Evolutionary conservation across 2,113 vertebrate genomes (phyloP).

Genomic region (Chloropsis cyanopogon): DNA sequence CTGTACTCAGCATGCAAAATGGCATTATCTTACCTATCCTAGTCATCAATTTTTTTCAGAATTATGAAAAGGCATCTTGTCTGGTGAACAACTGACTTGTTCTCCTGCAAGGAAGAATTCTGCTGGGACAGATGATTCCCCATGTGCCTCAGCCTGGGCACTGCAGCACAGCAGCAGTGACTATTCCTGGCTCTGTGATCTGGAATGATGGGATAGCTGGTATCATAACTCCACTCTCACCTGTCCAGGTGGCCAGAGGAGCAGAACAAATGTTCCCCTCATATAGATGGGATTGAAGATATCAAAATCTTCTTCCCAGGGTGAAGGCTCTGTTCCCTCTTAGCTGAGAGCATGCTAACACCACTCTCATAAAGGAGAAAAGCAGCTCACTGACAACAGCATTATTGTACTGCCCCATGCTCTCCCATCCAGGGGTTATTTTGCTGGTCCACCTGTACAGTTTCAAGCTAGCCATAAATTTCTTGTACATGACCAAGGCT

Average conservation of each 20-base stretch:
- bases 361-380: not conserved
- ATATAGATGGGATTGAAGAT: not conserved
- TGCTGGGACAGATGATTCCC: not conserved
- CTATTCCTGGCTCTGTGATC: not conserved
- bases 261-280: not conserved
- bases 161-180: not conserved
- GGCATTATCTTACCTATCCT: not conserved
- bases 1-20: not conserved
- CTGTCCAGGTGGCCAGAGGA: fast-evolving
- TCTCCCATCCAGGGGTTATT: not conserved
- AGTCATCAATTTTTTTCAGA: not conserved
- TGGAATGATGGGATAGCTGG: not conserved
- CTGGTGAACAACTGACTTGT: not conserved
- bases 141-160: not conserved
- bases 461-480: not conserved
- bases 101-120: not conserved
- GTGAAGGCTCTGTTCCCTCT: not conserved
- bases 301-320: not conserved
- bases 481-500: not conserved
- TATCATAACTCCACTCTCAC: not conserved
- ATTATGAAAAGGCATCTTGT: not conserved
- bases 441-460: not conserved
- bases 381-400: not conserved
- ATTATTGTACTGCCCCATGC: fast-evolving
- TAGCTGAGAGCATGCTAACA: not conserved